Evolutionary conservation across 2,888 invertebrate species (phyloP).

Genomic region (Leptopilina syphax): DNA sequence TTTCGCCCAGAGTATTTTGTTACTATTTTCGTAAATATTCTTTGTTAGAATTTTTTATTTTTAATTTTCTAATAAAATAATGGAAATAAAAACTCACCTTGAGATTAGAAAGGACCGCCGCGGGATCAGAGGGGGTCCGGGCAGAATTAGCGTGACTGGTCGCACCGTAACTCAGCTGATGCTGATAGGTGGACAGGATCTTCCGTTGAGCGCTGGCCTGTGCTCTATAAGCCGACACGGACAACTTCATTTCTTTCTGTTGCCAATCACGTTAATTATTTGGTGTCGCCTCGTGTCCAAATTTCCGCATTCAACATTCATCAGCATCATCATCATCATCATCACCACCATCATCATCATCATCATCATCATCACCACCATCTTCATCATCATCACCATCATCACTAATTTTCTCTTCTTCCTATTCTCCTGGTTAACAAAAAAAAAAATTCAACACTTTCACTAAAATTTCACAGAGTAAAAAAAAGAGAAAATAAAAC

Average conservation of each 20-base stretch:
- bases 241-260: slow-evolving; percentile 85
- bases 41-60: too few species aligned
- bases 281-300: slow-evolving; percentile 63
- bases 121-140: slow-evolving; percentile 78
- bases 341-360: too few species aligned
- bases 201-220: slow-evolving; percentile 93
- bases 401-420: too few species aligned
- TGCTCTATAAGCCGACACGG: slow-evolving; percentile 92
- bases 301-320: slow-evolving; percentile 57
- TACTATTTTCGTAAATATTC: too few species aligned
- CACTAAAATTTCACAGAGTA: too few species aligned
- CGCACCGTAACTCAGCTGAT: slow-evolving; percentile 85
- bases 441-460: too few species aligned
- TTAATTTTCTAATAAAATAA: too few species aligned
- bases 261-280: slow-evolving; percentile 60
- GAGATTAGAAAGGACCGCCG: slow-evolving; percentile 77
- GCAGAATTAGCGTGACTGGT: slow-evolving; percentile 72
- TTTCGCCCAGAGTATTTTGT: too few species aligned
- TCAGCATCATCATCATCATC: slow-evolving; percentile 60
- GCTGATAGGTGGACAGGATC: slow-evolving; percentile 88
- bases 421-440: too few species aligned
- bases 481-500: too few species aligned
- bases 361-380: too few species aligned
- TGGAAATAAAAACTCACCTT: slow-evolving; percentile 77
- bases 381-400: too few species aligned